Percentiles rank a stretch among this genome's conserved stretches.
Evolutionary conservation across 2,888 invertebrate species (phyloP).

Genomic region (Chloroclystis v-ata): DNA sequence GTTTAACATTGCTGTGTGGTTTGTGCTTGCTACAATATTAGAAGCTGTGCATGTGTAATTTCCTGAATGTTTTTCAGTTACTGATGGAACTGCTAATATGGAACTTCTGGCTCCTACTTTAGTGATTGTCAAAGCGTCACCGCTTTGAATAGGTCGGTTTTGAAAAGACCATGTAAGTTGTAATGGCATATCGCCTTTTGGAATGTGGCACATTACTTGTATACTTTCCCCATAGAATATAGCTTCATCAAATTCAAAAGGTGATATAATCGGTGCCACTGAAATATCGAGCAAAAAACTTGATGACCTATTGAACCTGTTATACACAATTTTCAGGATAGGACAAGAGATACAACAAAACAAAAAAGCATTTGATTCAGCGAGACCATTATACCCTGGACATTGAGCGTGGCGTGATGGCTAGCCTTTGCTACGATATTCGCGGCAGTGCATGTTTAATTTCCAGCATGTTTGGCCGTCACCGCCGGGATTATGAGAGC

Average conservation of each 20-base stretch:
- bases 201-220: slow-evolving; percentile 76
- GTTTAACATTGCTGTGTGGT: slow-evolving; percentile 80
- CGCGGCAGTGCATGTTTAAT: slow-evolving; percentile 82
- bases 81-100: slow-evolving; percentile 81
- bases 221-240: slow-evolving; percentile 79
- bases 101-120: slow-evolving; percentile 80
- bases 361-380: slow-evolving; percentile 54
- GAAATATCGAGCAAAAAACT: slow-evolving; percentile 40
- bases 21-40: slow-evolving; percentile 82
- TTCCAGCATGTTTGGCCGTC: slow-evolving; percentile 82
- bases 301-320: slow-evolving; percentile 7
- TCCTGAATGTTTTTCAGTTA: slow-evolving; percentile 83
- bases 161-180: slow-evolving; percentile 84
- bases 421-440: slow-evolving; percentile 80
- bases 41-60: slow-evolving; percentile 86
- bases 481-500: slow-evolving; percentile 83
- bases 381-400: slow-evolving; percentile 77
- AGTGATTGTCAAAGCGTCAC: slow-evolving; percentile 68
- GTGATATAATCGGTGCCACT: slow-evolving; percentile 80
- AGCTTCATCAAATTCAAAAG: slow-evolving; percentile 77
- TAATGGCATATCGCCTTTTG: slow-evolving; percentile 85
- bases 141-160: slow-evolving; percentile 66
- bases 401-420: slow-evolving; percentile 79
- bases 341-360: slow-evolving; percentile 41
- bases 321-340: slow-evolving; percentile 19